Conservation (phyloP, 2,797 vertebrate species). For the Parauchenoglanis punctatus region DNA sequence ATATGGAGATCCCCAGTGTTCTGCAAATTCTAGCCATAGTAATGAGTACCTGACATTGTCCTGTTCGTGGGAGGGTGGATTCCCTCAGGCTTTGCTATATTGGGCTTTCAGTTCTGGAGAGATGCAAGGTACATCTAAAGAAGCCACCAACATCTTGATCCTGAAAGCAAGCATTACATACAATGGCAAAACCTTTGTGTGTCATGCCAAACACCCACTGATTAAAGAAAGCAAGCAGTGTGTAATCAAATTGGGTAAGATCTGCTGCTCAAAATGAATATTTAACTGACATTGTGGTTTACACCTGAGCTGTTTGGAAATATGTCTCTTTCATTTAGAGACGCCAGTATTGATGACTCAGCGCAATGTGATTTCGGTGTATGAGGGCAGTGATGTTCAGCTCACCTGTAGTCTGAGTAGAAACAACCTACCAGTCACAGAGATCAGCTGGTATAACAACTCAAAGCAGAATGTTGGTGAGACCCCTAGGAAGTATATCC, state of each 20-base stretch:
- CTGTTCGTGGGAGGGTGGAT: conserved; percentile 86
- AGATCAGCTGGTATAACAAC: conserved; percentile 82
- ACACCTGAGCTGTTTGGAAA: background rate
- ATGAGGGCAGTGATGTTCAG: conserved; percentile 81
- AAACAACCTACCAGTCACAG: conserved; percentile 64
- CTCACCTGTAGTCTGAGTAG: conserved; percentile 77
- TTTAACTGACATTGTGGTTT: background rate
- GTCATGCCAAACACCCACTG: conserved; percentile 82
- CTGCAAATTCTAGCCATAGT: conserved; percentile 73
- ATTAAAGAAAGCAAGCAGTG: conserved; percentile 69
- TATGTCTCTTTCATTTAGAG: conserved; percentile 66
- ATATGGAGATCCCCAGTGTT: conserved; percentile 74
- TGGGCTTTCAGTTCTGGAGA: conserved; percentile 75
- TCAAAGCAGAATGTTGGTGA: conserved; percentile 69
- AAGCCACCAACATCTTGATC: conserved; percentile 74
- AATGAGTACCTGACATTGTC: conserved; percentile 82
- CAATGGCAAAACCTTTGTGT: conserved; percentile 78
- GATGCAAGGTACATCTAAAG: conserved; percentile 63
- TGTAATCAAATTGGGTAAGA: conserved; percentile 81
- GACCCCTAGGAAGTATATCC: conserved; percentile 72
- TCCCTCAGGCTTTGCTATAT: conserved; percentile 76
- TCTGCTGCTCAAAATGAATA: background rate
- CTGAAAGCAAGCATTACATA: conserved; percentile 71
- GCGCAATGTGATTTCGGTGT: conserved; percentile 76
- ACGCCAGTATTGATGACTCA: conserved; percentile 78